Evolutionary conservation across 2,888 invertebrate species (phyloP), one percentile per base, ranked within the genome.

Genomic region (Mayetiola destructor): DNA sequence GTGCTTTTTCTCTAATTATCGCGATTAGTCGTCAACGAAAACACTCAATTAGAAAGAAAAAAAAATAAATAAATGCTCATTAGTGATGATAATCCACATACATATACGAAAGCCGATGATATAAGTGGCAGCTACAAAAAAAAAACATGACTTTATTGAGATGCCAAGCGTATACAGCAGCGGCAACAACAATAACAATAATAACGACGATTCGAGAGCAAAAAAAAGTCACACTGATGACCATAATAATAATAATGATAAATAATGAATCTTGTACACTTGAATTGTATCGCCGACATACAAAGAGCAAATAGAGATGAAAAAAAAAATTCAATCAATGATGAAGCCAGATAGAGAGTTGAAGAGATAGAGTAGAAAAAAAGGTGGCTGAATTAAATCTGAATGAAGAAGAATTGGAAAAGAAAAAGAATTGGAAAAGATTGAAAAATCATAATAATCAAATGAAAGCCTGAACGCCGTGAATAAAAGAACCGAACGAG

Each of bases 21-120:
- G 53, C 30, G 29, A 53, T 32, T 53, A 53, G 30, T 53, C 53
- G 30, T 53, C 53, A 53, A 53, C 29, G 53, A 53, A 53, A 53
- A 53, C 53, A 53, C 53, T 53, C 30, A 53, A 53, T 53, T 53
- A 53, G 30, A 53, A 32, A 18, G 29, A 29, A 53, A 53, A 6
- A 32, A 9, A n/a, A n/a, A n/a, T n/a, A n/a, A n/a, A n/a, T n/a
- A n/a, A n/a, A n/a, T n/a, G n/a, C n/a, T n/a, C n/a, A n/a, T n/a
- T n/a, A n/a, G n/a, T n/a, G n/a, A n/a, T n/a, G n/a, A n/a, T n/a
- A n/a, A n/a, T n/a, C n/a, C n/a, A n/a, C n/a, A n/a, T n/a, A n/a
- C n/a, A n/a, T n/a, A n/a, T n/a, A n/a, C n/a, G n/a, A n/a, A n/a
- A n/a, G n/a, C n/a, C n/a, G n/a, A n/a, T n/a, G n/a, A n/a, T n/a